A percentile compares a stretch with the other conserved stretches of the same genome.
Evolutionary conservation across 2,888 invertebrate species (phyloP).

Genomic region (Brachypterus glaber): DNA sequence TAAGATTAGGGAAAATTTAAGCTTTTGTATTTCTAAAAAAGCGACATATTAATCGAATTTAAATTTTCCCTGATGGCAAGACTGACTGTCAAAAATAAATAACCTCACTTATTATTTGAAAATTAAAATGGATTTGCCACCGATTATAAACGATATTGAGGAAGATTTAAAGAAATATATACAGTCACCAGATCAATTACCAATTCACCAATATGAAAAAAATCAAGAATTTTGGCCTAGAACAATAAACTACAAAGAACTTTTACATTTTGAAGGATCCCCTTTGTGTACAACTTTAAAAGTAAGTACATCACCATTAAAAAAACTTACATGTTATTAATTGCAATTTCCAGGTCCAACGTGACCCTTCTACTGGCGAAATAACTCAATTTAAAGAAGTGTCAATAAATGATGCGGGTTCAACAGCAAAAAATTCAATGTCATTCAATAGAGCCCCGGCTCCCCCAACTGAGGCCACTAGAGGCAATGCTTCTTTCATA

Average conservation of each 20-base stretch:
- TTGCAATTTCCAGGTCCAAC: slow-evolving; percentile 45
- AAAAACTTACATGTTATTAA: background rate
- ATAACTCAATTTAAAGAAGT: slow-evolving; percentile 61
- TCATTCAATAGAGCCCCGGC: slow-evolving; percentile 73
- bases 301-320: slow-evolving; percentile 30
- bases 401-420: slow-evolving; percentile 48
- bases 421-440: slow-evolving; percentile 62
- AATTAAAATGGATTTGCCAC: slow-evolving; percentile 21
- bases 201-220: slow-evolving; percentile 61
- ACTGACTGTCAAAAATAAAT: slow-evolving; percentile 2
- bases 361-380: slow-evolving; percentile 68
- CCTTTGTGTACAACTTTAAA: slow-evolving; percentile 45
- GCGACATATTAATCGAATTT: no score
- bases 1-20: no score
- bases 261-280: slow-evolving; percentile 44
- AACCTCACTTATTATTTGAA: slow-evolving; percentile 1
- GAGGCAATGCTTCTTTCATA: slow-evolving; percentile 69
- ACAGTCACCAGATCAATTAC: slow-evolving; percentile 56
- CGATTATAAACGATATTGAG: slow-evolving; percentile 48
- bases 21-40: no score
- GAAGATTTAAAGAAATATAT: slow-evolving; percentile 58
- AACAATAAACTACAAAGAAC: slow-evolving; percentile 44
- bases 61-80: no score
- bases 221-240: slow-evolving; percentile 59
- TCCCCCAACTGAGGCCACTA: slow-evolving; percentile 56